Evolutionary conservation across 2,113 vertebrate species (phyloP).

Genomic region (Ciconia maguari): DNA sequence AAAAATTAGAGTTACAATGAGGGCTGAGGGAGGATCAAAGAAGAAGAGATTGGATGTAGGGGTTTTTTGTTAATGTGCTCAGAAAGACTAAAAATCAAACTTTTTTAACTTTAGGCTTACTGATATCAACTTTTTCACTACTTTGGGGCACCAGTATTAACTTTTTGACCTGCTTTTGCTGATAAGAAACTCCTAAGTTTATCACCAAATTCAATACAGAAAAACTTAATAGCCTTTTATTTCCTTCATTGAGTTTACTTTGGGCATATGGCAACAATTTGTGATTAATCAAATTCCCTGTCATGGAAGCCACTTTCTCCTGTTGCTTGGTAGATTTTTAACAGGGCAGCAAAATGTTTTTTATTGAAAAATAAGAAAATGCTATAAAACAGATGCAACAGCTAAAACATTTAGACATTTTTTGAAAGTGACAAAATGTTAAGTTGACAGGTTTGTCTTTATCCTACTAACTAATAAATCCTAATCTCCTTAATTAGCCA

Average conservation of each 20-base stretch:
- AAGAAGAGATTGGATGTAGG: neutral
- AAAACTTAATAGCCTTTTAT: conserved; percentile 10
- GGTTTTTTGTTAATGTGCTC: neutral
- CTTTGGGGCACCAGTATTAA: neutral
- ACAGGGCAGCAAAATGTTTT: neutral
- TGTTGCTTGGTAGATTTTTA: neutral
- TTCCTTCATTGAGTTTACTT: neutral
- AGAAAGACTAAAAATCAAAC: neutral
- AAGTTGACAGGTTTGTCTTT: neutral
- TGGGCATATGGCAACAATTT: conserved; percentile 47
- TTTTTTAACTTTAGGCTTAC: neutral
- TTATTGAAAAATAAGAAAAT: neutral
- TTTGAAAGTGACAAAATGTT: neutral
- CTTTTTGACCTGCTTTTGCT: neutral
- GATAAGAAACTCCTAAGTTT: conserved; percentile 7
- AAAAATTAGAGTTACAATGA: neutral
- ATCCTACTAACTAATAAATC: neutral
- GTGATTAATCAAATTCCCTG: conserved; percentile 22
- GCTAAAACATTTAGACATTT: neutral
- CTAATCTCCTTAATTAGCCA: neutral
- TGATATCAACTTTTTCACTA: neutral
- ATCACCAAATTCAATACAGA: neutral
- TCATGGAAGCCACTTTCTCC: conserved; percentile 11
- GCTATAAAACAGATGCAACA: neutral
- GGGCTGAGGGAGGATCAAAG: neutral